A percentile compares a stretch with the other conserved stretches of the same genome.
phyloP scores from a whole-genome alignment of 2,888 invertebrate genomes.

The Meteorus cinctellus region DNA sequence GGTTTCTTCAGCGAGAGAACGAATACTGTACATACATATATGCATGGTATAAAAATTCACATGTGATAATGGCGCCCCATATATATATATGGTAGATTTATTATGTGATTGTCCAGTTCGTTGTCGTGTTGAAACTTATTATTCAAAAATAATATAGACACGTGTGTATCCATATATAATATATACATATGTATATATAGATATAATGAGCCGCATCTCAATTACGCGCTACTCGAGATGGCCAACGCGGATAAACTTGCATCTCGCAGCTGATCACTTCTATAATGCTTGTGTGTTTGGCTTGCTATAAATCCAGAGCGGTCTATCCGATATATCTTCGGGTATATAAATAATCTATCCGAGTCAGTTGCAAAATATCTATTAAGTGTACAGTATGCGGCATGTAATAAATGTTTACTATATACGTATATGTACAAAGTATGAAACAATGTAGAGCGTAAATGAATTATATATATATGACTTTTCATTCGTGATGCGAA shows the following conservation, averaged over 20 bases:
- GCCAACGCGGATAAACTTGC: conserved; percentile 49
- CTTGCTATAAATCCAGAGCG: conserved; percentile 52
- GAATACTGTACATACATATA: background rate
- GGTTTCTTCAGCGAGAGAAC: background rate
- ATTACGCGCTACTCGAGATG: conserved; percentile 40
- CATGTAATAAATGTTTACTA: conserved; percentile 41
- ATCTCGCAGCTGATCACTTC: conserved; percentile 46
- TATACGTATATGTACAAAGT: conserved; percentile 29
- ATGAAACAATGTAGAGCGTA: background rate
- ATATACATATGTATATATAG: background rate
- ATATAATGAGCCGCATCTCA: conserved; percentile 29
- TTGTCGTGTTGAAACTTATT: background rate
- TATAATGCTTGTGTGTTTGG: conserved; percentile 39
- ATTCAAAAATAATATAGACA: conserved; percentile 23
- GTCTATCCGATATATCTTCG: conserved; percentile 40
- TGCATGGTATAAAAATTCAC: background rate
- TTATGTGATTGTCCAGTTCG: background rate
- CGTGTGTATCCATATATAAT: conserved; percentile 12
- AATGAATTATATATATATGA: background rate
- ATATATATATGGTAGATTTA: conserved; percentile 19
- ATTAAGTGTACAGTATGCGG: background rate
- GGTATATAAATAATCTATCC: background rate
- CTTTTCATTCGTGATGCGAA: background rate
- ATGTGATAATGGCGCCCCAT: conserved; percentile 23
- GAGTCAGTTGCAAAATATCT: conserved; percentile 35